Base-by-base conservation (phyloP, 2,888 invertebrate species). In the Folsomia manolachei region DNA sequence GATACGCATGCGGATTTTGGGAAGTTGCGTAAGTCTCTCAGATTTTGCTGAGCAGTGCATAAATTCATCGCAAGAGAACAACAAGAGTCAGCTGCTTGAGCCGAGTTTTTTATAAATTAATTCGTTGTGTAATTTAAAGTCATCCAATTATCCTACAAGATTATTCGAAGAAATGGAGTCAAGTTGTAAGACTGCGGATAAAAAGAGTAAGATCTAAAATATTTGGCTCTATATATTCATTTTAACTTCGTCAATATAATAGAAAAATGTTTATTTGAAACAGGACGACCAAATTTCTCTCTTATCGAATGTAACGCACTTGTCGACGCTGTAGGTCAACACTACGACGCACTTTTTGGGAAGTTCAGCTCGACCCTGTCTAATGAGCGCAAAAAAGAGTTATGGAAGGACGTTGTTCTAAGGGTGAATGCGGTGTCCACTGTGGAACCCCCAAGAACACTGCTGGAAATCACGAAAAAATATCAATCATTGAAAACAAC, bases 401-500 rank as follows among this genome's bases (percentile, higher is more conserved):
- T 64, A 2, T 73, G 73, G 73, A 1, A 27, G 7, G 71, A 70
- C n/a, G 52, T 73, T 4, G 18, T 23, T 0, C 24, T 56, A n/a
- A 21, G 1, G 1, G 71, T 73, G 0, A 64, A 69, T n/a, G 73
- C 71, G 0, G 69, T 71, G 19, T 39, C 63, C 1, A 68, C 64
- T 2, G 24, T 24, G 4, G 19, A 69, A n/a, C 56, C 56, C n/a
- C 56, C 56, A 4, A 1, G 73, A 27, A 68, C 65, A 1, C 39
- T 73, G 1, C 39, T 25, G 23, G 23, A 73, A 26, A 53, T 72
- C 2, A 66, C 62, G 23, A 69, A 39, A 21, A 75, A 75, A 27
- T 63, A 27, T 24, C 53, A 62, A 1, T 66, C 69, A n/a, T 4
- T 69, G 9, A 72, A 66, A 39, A n/a, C 66, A 1, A n/a, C 26